Conservation (phyloP, 1,140 invertebrate genomes). For the Philotrypesis tridentata region DNA sequence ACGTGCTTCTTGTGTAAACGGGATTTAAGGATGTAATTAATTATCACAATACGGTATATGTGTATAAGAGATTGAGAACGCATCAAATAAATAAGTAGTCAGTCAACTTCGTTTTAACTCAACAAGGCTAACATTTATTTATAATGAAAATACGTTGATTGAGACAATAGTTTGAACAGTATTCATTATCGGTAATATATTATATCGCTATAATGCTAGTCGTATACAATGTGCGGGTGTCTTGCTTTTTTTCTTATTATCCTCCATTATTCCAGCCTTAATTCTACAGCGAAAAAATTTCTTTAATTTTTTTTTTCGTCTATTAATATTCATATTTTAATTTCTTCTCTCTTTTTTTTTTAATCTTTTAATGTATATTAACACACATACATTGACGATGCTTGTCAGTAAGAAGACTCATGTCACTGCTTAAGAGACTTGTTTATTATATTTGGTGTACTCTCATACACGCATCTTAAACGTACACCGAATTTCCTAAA, state of each 20-base stretch:
- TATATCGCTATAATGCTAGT: slow-evolving; percentile 75
- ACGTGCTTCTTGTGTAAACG: slow-evolving; percentile 25
- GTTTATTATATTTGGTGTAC: slow-evolving; percentile 35
- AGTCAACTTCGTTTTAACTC: slow-evolving; percentile 69
- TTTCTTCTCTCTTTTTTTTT: slow-evolving; percentile 22
- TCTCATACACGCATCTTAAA: slow-evolving; percentile 31
- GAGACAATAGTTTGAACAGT: slow-evolving; percentile 75
- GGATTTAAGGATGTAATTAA: slow-evolving; percentile 27
- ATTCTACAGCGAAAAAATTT: slow-evolving; percentile 49
- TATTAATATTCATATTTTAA: slow-evolving; percentile 25
- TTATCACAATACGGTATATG: slow-evolving; percentile 27
- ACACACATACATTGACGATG: slow-evolving; percentile 72
- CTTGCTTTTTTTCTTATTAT: slow-evolving; percentile 51
- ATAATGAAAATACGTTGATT: slow-evolving; percentile 76
- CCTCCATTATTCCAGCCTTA: slow-evolving; percentile 46
- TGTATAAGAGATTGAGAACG: slow-evolving; percentile 52
- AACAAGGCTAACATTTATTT: slow-evolving; percentile 76
- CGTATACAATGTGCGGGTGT: slow-evolving; percentile 74
- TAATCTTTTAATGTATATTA: slow-evolving; percentile 58
- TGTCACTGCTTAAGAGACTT: slow-evolving; percentile 37
- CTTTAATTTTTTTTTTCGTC: slow-evolving; percentile 30
- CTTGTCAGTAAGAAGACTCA: slow-evolving; percentile 57
- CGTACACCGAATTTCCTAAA: slow-evolving; percentile 39
- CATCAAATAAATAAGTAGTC: slow-evolving; percentile 49
- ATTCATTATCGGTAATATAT: slow-evolving; percentile 73